Base-by-base conservation (phyloP, 2,113 vertebrate species). In the Myotis brandtii region DNA sequence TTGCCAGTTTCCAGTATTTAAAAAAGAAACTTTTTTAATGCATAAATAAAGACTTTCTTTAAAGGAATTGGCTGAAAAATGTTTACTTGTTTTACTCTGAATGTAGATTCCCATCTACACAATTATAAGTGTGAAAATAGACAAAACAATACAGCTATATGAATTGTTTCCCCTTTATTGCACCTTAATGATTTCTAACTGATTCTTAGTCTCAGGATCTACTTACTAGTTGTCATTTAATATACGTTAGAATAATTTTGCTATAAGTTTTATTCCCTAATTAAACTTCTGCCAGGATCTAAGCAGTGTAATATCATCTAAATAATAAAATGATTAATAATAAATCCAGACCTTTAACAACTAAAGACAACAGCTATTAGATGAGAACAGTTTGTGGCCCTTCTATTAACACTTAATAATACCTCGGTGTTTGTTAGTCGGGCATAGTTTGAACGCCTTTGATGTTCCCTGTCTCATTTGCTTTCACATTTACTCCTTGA, bases 1-100 rank as follows among this genome's bases (percentile, higher is more conserved):
- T 95, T 91, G 16, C 27, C 56, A 76, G 7, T 73, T 95, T 83
- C 23, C 12, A 34, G 32, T 91, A 76, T 88, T 85, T 34, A 76
- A 43, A 93, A 86, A 16, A 43, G 2, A 1, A 46, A 11, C 9
- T 54, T 72, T 73, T 73, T 70, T 70, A 56, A 46, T 32, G 21
- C 77, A 67, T 12, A 10, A 95, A 56, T 72, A 66, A 82, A 87
- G 34, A 87, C 30, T 72, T 93, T 77, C 54, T 66, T 12, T 40
- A 50, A 89, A 62, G 14, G 37, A 85, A 50, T 27, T 66, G 67
- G 4, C 27, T 69, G 66, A 77, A 90, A 94, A 50, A 43, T 64
- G 11, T 84, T 67, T 75, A 40, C 13, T 56, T 20, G 18, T 86
- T 25, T 23, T 50, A 20, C 46, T 54, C 25, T 48, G 48, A 25